Conservation (phyloP, 2,888 invertebrate genomes). For the Temnothorax unifasciatus region DNA sequence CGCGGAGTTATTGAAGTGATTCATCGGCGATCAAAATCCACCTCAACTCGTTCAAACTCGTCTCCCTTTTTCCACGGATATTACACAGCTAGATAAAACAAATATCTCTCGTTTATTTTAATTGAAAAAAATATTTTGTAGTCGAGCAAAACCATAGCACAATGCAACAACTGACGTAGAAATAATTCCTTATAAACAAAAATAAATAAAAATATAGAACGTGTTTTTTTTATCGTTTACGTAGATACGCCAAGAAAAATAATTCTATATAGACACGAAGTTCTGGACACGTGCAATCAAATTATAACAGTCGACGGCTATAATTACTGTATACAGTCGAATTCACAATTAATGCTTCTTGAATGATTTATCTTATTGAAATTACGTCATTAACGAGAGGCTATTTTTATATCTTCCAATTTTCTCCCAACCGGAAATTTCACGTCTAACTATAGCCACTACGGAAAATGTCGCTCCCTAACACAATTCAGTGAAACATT, state of each 20-base stretch:
- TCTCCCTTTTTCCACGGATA: neutral
- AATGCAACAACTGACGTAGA: neutral
- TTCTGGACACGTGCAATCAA: neutral
- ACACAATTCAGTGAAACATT: neutral
- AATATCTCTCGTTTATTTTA: neutral
- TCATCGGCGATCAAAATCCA: neutral
- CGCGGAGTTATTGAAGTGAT: neutral
- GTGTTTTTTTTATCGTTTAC: neutral
- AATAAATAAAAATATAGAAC: neutral
- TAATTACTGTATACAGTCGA: neutral
- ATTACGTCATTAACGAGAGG: neutral
- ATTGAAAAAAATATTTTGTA: neutral
- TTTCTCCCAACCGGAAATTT: conserved; percentile 18
- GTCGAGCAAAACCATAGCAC: neutral
- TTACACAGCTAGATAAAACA: neutral
- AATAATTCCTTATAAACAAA: neutral
- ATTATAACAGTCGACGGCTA: neutral
- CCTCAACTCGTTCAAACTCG: neutral
- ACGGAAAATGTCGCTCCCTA: neutral
- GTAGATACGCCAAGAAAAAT: neutral
- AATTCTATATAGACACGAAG: neutral
- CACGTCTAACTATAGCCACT: neutral
- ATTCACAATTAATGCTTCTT: neutral
- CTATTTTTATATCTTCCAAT: neutral
- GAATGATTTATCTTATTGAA: neutral